Base-by-base conservation (phyloP, 2,888 invertebrate genomes). In the Platycnemis pennipes region DNA sequence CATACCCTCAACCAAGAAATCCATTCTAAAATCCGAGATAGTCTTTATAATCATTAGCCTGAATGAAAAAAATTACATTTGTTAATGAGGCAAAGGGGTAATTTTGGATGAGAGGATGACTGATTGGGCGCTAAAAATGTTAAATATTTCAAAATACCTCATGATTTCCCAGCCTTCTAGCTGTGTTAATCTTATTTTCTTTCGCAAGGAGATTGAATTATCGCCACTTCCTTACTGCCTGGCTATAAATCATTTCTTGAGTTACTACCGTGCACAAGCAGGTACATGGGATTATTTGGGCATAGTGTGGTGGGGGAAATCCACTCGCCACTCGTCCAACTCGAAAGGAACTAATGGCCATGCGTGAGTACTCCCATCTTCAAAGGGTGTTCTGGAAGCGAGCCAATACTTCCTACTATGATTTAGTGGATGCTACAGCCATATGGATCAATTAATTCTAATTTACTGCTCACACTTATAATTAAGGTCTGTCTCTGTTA, bases 271-370 rank as follows among this genome's bases (percentile, higher is more conserved):
- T 13, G 11, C 37, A 26, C 31, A 31, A 77, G 77, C 37, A 77
- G 31, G 22, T 77, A 77, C 77, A 77, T 37, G 77, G 7, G 37
- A 37, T n/a, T 77, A 77, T 77, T 77, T 77, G 77, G 37, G 37
- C n/a, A 37, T 37, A 77, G 77, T 16, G 37, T 37, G 2, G 31
- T 37, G 37, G 1, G 77, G 26, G 77, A 77, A 11, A n/a, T 4
- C 31, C 11, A 0, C 77, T 77, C 2, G 31, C 16, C 13, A 77
- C 77, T 77, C 77, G 77, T n/a, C 26, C 77, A 37, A n/a, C n/a
- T n/a, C n/a, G 31, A 37, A 77, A 77, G 37, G 77, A 77, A 77
- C 77, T 37, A 77, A 77, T 77, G 77, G 77, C 77, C 16, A 77
- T 77, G 37, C 77, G 77, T 77, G 77, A 77, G 77, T 37, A 37